Base-by-base conservation (phyloP, 2,113 vertebrate genomes). In the Neolamprologus hecqui region DNA sequence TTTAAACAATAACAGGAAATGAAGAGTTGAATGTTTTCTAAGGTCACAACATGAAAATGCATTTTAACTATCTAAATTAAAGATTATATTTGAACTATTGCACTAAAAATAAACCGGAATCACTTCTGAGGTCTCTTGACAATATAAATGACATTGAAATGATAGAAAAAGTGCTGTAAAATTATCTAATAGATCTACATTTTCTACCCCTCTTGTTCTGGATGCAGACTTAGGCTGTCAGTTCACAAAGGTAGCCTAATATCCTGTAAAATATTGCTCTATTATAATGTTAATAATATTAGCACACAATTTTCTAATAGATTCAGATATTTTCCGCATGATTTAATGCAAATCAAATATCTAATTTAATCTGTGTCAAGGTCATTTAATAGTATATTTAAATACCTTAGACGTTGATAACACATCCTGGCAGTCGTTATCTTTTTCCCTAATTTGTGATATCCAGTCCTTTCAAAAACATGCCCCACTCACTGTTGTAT, bases 211-310 rank as follows among this genome's bases (percentile, higher is more conserved):
- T 40, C 21, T 6, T 79, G 9, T 49, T 82, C 21, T 80, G 35
- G 42, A 40, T 81, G 54, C 54, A 81, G 37, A 37, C 85, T 86
- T 51, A 77, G 13, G 7, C 86, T 65, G 7, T 23, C 55, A 75
- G 28, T 77, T 83, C 73, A 82, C 82, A 84, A 87, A 91, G 54
- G 79, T 63, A 80, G 81, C 53, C 42, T 60, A 51, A 90, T 21
- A 49, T 51, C 8, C 82, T 40, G 4, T 84, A 80, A 87, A 88
- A 91, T 90, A 84, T 73, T 75, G 53, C 75, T 91, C 86, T 15
- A 57, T 75, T 75, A 19, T 31, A 75, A 19, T 49, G 23, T 58
- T 37, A n/a, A 63, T 8, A 19, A 13, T 51, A 17, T 55, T 60
- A 23, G 13, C 9, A 42, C 51, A 68, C 12, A n/a, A 75, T 73